Base-by-base conservation (phyloP, 2,888 invertebrate species). In the Nysson spinosus region DNA sequence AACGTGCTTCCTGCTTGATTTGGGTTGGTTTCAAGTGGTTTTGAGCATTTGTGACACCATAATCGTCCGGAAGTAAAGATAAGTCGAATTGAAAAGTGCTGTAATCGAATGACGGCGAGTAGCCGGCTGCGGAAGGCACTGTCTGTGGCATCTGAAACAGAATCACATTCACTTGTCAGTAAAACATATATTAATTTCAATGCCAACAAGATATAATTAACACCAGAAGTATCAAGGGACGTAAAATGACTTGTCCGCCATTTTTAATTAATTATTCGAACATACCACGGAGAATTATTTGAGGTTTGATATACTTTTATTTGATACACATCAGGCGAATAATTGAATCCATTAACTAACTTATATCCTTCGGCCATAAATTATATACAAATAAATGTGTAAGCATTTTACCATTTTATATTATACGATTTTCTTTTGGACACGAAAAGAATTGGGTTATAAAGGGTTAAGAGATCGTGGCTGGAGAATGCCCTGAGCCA, bases 101-200 rank as follows among this genome's bases (percentile, higher is more conserved):
- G 87, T 91, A 91, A 83, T 91, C 91, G 85, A 92, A 93, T 72
- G 93, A 92, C 78, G 93, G 92, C 88, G 93, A 93, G 86, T 91
- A 92, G 87, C 93, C 93, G 57, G 78, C 79, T 82, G 93, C 93
- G 79, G 93, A 91, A 58, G 94, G 94, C 81, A 94, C 94, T 82
- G 92, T 93, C 89, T 94, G 94, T 88, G 94, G 93, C 94, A 94
- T 94, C 94, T 94, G 91, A 7, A 89, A 89, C n/a, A 71, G 74
- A 78, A 37, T 16, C 40, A 9, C 5, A 39, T 26, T 11, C 39
- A 3, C 9, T 17, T 1, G 26, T 55, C 12, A 30, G 28, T 44
- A 30, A 19, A 14, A 14, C 9, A 20, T 20, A 32, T 56, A 40
- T 16, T 40, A 37, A 46, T 20, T 26, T n/a, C n/a, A n/a, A n/a